A percentile compares a stretch with the other conserved stretches of the same genome.
These are phyloP conservation scores for Pinna nobilis DNA, from an alignment of 1,140 invertebrate species.

Conservation along the genomic window DNA sequence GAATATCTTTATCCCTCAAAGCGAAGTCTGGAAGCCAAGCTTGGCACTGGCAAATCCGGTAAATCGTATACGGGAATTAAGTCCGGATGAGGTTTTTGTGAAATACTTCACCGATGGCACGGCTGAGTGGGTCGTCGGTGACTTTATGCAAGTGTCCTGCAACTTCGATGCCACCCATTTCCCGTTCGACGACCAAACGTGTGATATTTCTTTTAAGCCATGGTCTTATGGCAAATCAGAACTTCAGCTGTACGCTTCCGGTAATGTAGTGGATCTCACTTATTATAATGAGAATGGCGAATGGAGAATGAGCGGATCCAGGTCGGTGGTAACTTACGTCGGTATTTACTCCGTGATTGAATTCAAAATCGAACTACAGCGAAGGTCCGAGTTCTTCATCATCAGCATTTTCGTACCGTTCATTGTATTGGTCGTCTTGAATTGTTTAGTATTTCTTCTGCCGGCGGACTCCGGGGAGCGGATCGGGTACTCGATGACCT, in stretches of 20 bases:
- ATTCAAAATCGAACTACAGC: slow-evolving; percentile 21
- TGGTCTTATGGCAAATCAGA: slow-evolving; percentile 11
- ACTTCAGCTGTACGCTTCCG: background rate
- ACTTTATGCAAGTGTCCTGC: slow-evolving; percentile 22
- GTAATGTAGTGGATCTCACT: background rate
- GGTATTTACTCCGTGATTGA: background rate
- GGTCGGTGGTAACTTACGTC: background rate
- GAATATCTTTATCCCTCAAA: slow-evolving; percentile 10
- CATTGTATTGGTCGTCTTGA: slow-evolving; percentile 21
- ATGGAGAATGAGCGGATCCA: slow-evolving; percentile 15
- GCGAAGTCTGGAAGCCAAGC: slow-evolving; percentile 33
- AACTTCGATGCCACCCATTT: slow-evolving; percentile 32
- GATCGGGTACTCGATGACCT: slow-evolving; percentile 35
- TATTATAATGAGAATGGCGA: slow-evolving; percentile 28
- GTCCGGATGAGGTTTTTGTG: slow-evolving; percentile 19
- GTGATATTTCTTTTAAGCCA: slow-evolving; percentile 19
- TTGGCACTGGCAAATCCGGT: slow-evolving; percentile 28
- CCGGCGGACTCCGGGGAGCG: slow-evolving; percentile 38
- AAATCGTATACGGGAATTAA: slow-evolving; percentile 14
- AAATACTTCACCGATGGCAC: slow-evolving; percentile 5
- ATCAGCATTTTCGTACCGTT: slow-evolving; percentile 36
- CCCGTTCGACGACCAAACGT: slow-evolving; percentile 35
- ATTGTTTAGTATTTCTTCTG: slow-evolving; percentile 37
- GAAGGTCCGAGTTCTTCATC: slow-evolving; percentile 31
- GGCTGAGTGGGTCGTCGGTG: slow-evolving; percentile 14